phyloP scores from a whole-genome alignment of 2,113 vertebrate genomes.

The Stomatorhinus ivindoensis region DNA sequence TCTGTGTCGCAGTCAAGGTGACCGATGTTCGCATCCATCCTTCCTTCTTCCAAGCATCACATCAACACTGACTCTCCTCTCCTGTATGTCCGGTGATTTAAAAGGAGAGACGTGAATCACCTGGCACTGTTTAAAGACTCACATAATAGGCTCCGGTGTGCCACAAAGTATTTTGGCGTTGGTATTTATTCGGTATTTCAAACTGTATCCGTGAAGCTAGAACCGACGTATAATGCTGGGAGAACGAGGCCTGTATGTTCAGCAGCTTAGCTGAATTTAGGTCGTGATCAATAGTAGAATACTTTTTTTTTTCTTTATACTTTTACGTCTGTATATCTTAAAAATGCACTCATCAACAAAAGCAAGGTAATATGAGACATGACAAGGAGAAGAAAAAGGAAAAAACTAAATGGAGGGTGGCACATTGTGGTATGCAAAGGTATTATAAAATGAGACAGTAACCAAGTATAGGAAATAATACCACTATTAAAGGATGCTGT shows the following conservation, averaged over 20 bases:
- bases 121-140: not conserved
- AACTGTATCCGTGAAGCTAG: not conserved
- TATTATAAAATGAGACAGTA: not conserved
- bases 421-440: not conserved
- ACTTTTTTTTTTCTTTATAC: not conserved
- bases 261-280: not conserved
- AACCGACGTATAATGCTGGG: not conserved
- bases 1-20: constrained; percentile 7
- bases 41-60: not conserved
- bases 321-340: not conserved
- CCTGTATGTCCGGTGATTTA: not conserved
- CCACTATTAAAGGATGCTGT: not conserved
- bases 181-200: not conserved
- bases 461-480: not conserved
- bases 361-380: not conserved
- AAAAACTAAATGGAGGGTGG: not conserved
- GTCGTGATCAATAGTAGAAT: not conserved
- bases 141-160: not conserved
- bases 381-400: not conserved
- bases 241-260: not conserved
- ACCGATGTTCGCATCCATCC: not conserved
- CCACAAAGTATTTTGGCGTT: not conserved
- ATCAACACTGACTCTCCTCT: not conserved
- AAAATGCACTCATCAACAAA: not conserved
- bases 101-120: not conserved